Base-by-base conservation (phyloP, 2,888 invertebrate species). In the Dioctria linearis region DNA sequence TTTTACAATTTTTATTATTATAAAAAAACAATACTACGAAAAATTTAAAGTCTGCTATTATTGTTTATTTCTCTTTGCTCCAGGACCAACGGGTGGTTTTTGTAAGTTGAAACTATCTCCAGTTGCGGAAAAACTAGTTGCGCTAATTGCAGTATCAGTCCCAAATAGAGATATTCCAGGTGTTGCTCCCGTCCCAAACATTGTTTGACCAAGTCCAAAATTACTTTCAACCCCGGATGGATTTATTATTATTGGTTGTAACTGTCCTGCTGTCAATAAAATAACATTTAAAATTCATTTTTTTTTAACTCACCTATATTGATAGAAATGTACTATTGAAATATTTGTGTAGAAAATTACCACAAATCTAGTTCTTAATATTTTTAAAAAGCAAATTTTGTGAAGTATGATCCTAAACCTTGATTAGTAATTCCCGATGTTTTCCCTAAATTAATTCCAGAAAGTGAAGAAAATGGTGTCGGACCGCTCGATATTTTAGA, bases 61-160 rank as follows among this genome's bases (percentile, higher is more conserved):
- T 89, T 93, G 92, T 85, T 94, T 94, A 81, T 92, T 93, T 82
- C 94, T 90, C 87, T 94, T 94, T 81, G 90, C 91, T 76, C 92
- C 92, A 25, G 25, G 25, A 25, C 25, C 25, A 51, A 90, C 86
- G 42, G 94, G 94, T 43, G 94, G 94, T 85, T 93, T 94, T 88
- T 94, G 94, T 61, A 94, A 90, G 85, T 93, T 93, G 88, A 94
- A 94, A 46, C 66, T 73, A 54, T 49, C 78, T 37, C 46, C 57
- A 13, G 67, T 42, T 13, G 69, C 37, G 4, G 69, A 84, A 39
- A 80, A 61, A 4, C 39, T 13, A 6, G n/a, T 42, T 3, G 39
- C 49, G 40, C 85, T 84, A 3, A 88, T 84, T 2, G 46, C 9
- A 42, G 54, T 39, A 37, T 43, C 43, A 43, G 39, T 13, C 9